Evolutionary conservation across 2,113 vertebrate species (phyloP).

Genomic region (Neopipo cinnamomea): DNA sequence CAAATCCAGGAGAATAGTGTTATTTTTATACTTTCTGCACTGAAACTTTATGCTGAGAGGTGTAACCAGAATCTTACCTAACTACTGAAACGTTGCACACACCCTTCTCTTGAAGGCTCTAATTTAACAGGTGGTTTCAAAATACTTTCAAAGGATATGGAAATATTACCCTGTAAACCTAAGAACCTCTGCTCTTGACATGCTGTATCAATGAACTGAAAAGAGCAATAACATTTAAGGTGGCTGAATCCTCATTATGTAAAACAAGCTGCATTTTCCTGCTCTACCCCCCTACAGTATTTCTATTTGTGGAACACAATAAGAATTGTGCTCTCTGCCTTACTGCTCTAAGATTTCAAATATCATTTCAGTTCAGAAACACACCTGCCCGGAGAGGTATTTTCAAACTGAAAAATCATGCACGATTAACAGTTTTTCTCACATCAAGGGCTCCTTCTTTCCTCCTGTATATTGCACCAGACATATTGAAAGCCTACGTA

Average conservation of each 20-base stretch:
- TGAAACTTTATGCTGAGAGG: neutral
- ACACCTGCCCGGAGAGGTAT: neutral
- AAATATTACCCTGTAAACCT: neutral
- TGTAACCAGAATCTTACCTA: neutral
- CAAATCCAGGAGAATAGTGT: neutral
- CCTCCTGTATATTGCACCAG: slow-evolving; percentile 14
- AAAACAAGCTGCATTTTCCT: slow-evolving; percentile 62
- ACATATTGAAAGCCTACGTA: slow-evolving; percentile 38
- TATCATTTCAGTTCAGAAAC: neutral
- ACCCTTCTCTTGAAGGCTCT: neutral
- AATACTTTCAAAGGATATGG: neutral
- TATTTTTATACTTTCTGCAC: neutral
- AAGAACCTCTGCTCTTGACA: neutral
- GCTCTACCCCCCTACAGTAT: neutral
- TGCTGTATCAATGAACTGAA: slow-evolving; percentile 14
- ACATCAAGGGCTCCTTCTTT: neutral
- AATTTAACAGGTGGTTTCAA: slow-evolving; percentile 20
- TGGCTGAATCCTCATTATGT: slow-evolving; percentile 51
- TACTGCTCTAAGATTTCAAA: slow-evolving; percentile 14
- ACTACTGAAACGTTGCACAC: neutral
- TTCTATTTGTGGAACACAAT: slow-evolving; percentile 19
- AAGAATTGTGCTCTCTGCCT: neutral
- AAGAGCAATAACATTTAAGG: slow-evolving; percentile 19
- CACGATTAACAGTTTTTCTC: slow-evolving; percentile 3
- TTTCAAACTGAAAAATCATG: neutral